A percentile compares a stretch with the other conserved stretches of the same genome.
phyloP scores from a whole-genome alignment of 2,888 invertebrate genomes.

The Poecilobothrus nobilitatus region DNA sequence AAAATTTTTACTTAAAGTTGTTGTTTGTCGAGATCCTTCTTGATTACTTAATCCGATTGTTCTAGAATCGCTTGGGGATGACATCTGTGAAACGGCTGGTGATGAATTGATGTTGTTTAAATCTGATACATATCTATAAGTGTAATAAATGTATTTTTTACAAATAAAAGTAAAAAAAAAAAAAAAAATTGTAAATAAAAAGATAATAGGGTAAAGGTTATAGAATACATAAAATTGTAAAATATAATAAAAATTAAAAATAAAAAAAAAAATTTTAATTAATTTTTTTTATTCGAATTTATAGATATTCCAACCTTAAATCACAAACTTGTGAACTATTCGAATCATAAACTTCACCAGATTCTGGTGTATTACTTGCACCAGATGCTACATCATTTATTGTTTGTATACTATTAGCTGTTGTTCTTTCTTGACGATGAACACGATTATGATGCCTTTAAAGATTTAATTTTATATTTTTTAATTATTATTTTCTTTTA shows the following conservation, averaged over 20 bases:
- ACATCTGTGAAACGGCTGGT: conserved; percentile 28
- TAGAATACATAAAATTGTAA: too few species aligned
- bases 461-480: conserved; percentile 5
- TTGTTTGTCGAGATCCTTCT: conserved; percentile 25
- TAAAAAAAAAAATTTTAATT: too few species aligned
- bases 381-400: conserved; percentile 46
- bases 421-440: conserved; percentile 56
- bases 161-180: conserved; percentile 3
- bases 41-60: conserved; percentile 24
- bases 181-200: too few species aligned
- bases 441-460: conserved; percentile 63
- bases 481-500: not conserved
- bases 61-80: conserved; percentile 26
- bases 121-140: conserved; percentile 28
- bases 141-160: conserved; percentile 11
- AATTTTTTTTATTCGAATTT: too few species aligned
- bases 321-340: conserved; percentile 30
- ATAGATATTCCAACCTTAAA: conserved; percentile 25
- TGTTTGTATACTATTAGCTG: conserved; percentile 49
- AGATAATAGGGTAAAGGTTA: not conserved
- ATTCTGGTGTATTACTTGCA: conserved; percentile 26
- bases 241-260: too few species aligned
- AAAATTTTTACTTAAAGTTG: conserved; percentile 23
- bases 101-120: conserved; percentile 27
- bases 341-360: conserved; percentile 28